Percentiles rank a stretch among this genome's conserved stretches.
Evolutionary conservation across 2,888 invertebrate species (phyloP).

Genomic region (Drosophila formosana): DNA sequence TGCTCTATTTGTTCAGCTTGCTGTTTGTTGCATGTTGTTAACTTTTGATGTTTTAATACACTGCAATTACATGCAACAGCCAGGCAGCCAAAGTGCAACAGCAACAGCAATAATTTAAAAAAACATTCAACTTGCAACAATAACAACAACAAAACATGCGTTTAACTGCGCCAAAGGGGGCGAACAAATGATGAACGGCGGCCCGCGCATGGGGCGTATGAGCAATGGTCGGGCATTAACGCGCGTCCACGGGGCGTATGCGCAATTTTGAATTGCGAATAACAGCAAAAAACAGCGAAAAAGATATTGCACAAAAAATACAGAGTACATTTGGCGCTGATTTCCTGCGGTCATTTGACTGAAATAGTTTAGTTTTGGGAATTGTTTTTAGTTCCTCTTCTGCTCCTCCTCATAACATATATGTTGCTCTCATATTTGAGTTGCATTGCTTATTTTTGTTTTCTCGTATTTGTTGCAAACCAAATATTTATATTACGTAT

Average conservation of each 20-base stretch:
- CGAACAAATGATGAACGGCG: conserved; percentile 61
- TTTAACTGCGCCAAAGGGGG: conserved; percentile 37
- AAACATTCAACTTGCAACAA: conserved; percentile 37
- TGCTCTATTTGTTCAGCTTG: conserved; percentile 11
- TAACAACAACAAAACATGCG: conserved; percentile 34
- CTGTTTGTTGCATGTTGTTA: conserved; percentile 46
- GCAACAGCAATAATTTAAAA: conserved; percentile 58
- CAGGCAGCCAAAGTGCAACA: conserved; percentile 45
- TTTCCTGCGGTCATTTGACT: conserved; percentile 69
- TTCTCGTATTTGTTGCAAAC: conserved; percentile 50
- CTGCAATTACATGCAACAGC: conserved; percentile 53
- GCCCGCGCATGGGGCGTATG: conserved; percentile 63
- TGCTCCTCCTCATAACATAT: neutral
- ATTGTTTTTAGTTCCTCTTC: conserved; percentile 40
- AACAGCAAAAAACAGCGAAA: conserved; percentile 9
- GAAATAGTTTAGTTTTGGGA: conserved; percentile 59
- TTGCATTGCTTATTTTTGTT: conserved; percentile 49
- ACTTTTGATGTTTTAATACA: conserved; percentile 69
- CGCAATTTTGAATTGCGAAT: conserved; percentile 21
- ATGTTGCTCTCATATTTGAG: conserved; percentile 36
- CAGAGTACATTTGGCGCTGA: conserved; percentile 58
- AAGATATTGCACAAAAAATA: conserved; percentile 10
- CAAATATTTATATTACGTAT: conserved; percentile 67
- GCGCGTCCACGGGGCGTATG: conserved; percentile 64
- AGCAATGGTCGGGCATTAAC: conserved; percentile 65